Evolutionary conservation across 2,888 invertebrate genomes (phyloP), one percentile per base, ranked within the genome.

Genomic region (Timandra comae): DNA sequence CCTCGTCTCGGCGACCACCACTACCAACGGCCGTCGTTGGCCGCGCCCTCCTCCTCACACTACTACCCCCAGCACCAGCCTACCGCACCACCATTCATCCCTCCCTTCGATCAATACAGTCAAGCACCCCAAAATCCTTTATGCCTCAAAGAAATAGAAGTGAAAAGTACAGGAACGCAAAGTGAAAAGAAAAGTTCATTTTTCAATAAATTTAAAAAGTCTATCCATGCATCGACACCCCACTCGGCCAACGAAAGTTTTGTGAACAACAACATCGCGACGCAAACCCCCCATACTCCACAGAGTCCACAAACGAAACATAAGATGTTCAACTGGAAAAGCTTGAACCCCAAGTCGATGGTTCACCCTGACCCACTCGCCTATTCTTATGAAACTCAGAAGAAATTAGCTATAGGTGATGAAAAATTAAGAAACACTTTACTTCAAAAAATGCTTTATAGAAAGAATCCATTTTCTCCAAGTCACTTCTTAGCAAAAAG

Each of bases 121-220:
- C 58, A 52, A 21, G 65, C 55, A 7, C 56, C 64, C 10, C 76
- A 72, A 49, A 61, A 69, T 6, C 80, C 80, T 2, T 43, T 82
- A 0, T 81, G 81, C 38, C 48, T 84, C 1, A 80, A 76, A 45
- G 81, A 84, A 50, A 65, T 84, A 27, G 84, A 84, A 66, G 79
- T 84, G 1, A 81, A 76, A 48, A 84, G 75, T 42, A 73, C 63
- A 22, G 78, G 65, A 3, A 80, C 77, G 1, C 84, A 85, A 39
- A 82, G 81, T 49, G 77, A 77, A 13, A 68, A 66, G 21, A 79
- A 74, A 36, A 54, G 71, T 43, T 64, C 77, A 1, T 57, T 79
- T 23, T 73, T 81, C 20, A 43, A 46, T n/a, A 74, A 70, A 35
- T 55, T 80, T n/a, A 56, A 64, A 12, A 62, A 67, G 20, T 77